Percentiles rank a stretch among this genome's conserved stretches.
Conservation (phyloP, 2,797 vertebrate genomes). For the Channa striata region DNA sequence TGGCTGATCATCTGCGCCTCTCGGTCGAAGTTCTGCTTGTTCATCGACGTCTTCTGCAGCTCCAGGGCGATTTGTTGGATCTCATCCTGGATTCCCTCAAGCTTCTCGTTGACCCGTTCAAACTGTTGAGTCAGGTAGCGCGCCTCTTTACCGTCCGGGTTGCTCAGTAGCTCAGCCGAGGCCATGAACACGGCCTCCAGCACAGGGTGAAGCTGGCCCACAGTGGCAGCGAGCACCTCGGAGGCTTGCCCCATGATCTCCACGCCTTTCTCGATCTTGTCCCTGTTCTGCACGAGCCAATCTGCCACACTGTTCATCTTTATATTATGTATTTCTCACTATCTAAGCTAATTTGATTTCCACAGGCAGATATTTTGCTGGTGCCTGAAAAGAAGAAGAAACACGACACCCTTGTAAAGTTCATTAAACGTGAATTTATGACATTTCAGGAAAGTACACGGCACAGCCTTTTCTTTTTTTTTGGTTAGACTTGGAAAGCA, state of each 20-base stretch:
- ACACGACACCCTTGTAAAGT: conserved; percentile 73
- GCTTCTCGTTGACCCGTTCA: conserved; percentile 80
- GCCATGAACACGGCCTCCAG: conserved; percentile 85
- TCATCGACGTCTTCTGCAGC: conserved; percentile 78
- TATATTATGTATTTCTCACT: conserved; percentile 41
- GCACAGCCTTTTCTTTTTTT: neutral
- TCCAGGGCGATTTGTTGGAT: conserved; percentile 79
- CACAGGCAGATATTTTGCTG: conserved; percentile 57
- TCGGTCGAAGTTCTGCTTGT: conserved; percentile 85
- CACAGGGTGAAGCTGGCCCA: conserved; percentile 86
- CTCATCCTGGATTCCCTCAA: conserved; percentile 81
- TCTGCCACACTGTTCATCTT: conserved; percentile 83
- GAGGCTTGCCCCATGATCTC: conserved; percentile 86
- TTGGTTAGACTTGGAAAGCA: conserved; percentile 6
- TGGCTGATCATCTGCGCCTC: conserved; percentile 86
- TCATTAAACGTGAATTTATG: conserved; percentile 32
- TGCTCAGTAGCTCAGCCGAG: conserved; percentile 82
- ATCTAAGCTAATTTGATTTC: conserved; percentile 55
- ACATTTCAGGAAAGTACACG: conserved; percentile 26
- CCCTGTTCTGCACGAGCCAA: conserved; percentile 85
- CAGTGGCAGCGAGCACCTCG: conserved; percentile 84
- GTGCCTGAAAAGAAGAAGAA: conserved; percentile 79
- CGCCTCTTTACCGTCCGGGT: conserved; percentile 84
- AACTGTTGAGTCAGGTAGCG: conserved; percentile 83
- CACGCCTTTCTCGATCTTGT: conserved; percentile 86